A percentile compares a stretch with the other conserved stretches of the same genome.
Conservation (phyloP, 2,797 vertebrate species). For the Siniperca obscura region DNA sequence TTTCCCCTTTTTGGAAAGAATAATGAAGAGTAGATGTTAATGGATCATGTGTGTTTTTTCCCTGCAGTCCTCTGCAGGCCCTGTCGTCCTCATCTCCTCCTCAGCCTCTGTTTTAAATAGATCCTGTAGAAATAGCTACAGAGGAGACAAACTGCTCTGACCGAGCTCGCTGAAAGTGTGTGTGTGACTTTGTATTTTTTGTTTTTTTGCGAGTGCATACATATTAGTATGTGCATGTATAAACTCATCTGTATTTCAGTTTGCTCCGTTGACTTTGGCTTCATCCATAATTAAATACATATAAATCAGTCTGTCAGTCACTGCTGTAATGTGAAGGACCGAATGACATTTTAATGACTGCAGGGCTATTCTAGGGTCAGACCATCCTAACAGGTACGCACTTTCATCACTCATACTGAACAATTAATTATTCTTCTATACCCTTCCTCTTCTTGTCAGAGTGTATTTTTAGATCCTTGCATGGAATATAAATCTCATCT, state of each 20-base stretch:
- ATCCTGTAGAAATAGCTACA: slow-evolving; percentile 37
- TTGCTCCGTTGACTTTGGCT: slow-evolving; percentile 48
- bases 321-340: slow-evolving; percentile 11
- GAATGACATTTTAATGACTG: slow-evolving; percentile 60
- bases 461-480: slow-evolving; percentile 49
- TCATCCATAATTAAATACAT: slow-evolving; percentile 69
- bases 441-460: background rate
- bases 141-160: slow-evolving; percentile 41
- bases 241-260: slow-evolving; percentile 17
- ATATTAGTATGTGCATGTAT: slow-evolving; percentile 29
- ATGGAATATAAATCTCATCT: slow-evolving; percentile 10
- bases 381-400: slow-evolving; percentile 47
- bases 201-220: background rate
- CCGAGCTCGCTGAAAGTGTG: background rate
- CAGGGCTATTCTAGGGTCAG: slow-evolving; percentile 59
- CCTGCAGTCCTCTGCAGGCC: slow-evolving; percentile 26
- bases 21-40: slow-evolving; percentile 32
- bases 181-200: background rate
- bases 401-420: slow-evolving; percentile 57
- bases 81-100: slow-evolving; percentile 24
- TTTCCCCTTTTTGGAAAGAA: slow-evolving; percentile 17
- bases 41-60: slow-evolving; percentile 20
- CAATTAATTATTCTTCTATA: slow-evolving; percentile 32
- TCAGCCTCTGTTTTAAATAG: slow-evolving; percentile 41
- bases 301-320: slow-evolving; percentile 64